These are phyloP conservation scores for Hemicordylus capensis DNA, from an alignment of 2,113 vertebrate species.

Conservation along the genomic window DNA sequence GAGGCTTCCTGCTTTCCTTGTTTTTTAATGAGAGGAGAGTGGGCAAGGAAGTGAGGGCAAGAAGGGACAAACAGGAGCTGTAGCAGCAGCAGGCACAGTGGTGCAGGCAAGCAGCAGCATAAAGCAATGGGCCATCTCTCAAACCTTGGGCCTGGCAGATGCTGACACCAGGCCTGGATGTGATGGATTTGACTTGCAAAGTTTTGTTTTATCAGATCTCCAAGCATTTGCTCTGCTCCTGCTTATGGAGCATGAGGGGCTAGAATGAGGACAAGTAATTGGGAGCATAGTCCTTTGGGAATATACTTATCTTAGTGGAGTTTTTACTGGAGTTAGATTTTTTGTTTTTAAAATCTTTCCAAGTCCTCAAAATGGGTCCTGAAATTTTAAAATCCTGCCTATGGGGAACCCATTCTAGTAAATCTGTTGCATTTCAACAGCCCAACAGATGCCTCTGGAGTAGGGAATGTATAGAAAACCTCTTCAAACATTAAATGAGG, in stretches of 20 bases:
- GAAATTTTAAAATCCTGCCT: background rate
- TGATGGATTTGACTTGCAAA: background rate
- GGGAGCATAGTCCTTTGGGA: background rate
- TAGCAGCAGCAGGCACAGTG: too few species aligned
- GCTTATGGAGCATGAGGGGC: background rate
- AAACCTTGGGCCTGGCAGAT: background rate
- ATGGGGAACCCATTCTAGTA: background rate
- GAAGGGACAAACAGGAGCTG: background rate
- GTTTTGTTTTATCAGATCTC: background rate
- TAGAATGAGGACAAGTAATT: background rate
- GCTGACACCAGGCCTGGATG: background rate
- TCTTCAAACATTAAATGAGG: background rate
- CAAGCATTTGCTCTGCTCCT: background rate
- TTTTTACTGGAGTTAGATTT: background rate
- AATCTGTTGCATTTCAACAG: background rate
- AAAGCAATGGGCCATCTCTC: background rate
- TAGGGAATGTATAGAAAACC: constrained; percentile 12
- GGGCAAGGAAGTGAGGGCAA: background rate
- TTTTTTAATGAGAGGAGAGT: background rate
- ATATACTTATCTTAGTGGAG: background rate
- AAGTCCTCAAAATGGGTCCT: background rate
- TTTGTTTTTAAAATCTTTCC: background rate
- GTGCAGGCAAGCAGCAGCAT: background rate
- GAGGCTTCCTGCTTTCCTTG: background rate
- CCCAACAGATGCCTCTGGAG: background rate